A percentile compares a stretch with the other conserved stretches of the same genome.
Conservation (phyloP, 2,797 vertebrate species). For the Tapirus indicus region DNA sequence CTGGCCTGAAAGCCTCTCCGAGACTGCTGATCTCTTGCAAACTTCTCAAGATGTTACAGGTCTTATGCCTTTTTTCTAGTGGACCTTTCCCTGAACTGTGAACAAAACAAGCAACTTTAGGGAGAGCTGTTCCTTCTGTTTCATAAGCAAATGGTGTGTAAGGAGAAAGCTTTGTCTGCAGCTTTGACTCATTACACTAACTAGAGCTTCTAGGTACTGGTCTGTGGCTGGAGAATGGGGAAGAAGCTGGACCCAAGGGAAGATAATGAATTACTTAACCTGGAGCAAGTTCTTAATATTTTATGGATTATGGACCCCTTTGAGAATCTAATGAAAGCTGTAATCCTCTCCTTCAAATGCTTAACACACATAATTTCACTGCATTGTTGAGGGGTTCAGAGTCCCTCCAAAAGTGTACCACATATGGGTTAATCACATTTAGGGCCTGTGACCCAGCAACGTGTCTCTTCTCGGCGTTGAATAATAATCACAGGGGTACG, state of each 20-base stretch:
- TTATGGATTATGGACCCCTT: not conserved
- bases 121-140: not conserved
- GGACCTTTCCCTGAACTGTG: not conserved
- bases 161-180: not conserved
- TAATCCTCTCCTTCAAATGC: not conserved
- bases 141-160: not conserved
- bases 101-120: slow-evolving; percentile 23
- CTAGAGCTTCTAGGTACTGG: not conserved
- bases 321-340: not conserved
- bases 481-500: not conserved
- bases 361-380: not conserved
- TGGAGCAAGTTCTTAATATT: slow-evolving; percentile 31
- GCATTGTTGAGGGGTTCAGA: not conserved
- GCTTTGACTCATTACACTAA: slow-evolving; percentile 14
- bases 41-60: not conserved
- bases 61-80: not conserved
- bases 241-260: not conserved
- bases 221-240: not conserved
- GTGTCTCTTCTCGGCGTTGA: not conserved
- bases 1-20: not conserved
- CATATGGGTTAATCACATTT: not conserved
- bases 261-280: not conserved
- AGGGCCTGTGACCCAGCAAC: not conserved
- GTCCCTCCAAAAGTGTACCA: not conserved
- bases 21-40: not conserved